phyloP scores from a whole-genome alignment of 2,113 vertebrate genomes.

The Erinaceus europaeus region DNA sequence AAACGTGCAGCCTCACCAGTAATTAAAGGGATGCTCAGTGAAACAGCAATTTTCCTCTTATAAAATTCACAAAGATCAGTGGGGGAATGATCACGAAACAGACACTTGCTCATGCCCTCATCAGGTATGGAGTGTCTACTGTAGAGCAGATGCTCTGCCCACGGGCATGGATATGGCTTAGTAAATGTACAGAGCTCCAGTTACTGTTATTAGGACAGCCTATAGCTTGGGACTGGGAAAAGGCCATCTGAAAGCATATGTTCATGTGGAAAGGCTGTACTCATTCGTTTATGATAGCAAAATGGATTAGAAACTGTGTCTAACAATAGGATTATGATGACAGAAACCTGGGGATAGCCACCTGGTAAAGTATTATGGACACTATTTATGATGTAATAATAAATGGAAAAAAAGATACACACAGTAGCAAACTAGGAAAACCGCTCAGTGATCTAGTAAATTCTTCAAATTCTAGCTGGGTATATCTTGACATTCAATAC shows the following conservation, averaged over 20 bases:
- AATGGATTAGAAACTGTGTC: neutral
- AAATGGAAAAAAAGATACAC: neutral
- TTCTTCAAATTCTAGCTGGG: neutral
- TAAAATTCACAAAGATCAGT: constrained; percentile 2
- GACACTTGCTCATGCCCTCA: neutral
- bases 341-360: neutral
- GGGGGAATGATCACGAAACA: neutral
- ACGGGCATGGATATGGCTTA: neutral
- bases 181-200: neutral
- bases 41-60: neutral
- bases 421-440: constrained; percentile 6
- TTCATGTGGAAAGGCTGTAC: neutral
- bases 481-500: neutral
- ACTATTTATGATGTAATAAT: neutral
- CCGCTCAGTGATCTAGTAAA: neutral
- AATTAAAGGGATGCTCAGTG: constrained; percentile 19
- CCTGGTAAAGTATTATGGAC: neutral
- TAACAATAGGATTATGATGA: constrained; percentile 13
- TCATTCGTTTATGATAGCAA: neutral
- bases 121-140: neutral
- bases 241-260: constrained; percentile 1
- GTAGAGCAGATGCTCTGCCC: neutral
- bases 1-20: constrained; percentile 22
- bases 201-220: neutral
- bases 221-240: neutral